A percentile compares a stretch with the other conserved stretches of the same genome.
These are phyloP conservation scores for Drosophila neonasuta DNA, from an alignment of 2,888 invertebrate species.

Conservation along the genomic window DNA sequence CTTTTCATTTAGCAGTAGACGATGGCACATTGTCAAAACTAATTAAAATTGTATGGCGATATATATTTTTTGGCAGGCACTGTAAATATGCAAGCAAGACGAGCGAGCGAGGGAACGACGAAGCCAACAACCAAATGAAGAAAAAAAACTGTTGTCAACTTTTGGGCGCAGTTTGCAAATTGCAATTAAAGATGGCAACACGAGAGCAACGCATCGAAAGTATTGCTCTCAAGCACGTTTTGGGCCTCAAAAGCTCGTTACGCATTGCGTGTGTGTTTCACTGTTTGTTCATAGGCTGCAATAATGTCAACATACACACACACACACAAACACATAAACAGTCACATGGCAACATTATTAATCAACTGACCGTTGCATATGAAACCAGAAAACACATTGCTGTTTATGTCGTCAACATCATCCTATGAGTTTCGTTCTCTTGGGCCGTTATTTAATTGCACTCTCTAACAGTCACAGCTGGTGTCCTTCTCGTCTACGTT, in stretches of 20 bases:
- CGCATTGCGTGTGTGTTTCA: constrained; percentile 44
- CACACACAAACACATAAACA: constrained; percentile 6
- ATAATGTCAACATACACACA: constrained; percentile 47
- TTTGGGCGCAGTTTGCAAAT: constrained; percentile 51
- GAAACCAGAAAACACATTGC: constrained; percentile 12
- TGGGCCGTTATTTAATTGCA: constrained; percentile 49
- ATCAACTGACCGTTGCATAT: constrained; percentile 52
- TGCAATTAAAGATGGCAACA: constrained; percentile 58
- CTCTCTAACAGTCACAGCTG: neutral
- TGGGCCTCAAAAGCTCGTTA: constrained; percentile 49
- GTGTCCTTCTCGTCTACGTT: neutral
- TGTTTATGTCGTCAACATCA: constrained; percentile 32
- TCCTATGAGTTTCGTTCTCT: constrained; percentile 16
- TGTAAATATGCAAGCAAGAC: constrained; percentile 41
- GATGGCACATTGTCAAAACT: constrained; percentile 41
- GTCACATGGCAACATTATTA: constrained; percentile 54
- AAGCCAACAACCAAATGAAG: neutral
- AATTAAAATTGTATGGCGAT: constrained; percentile 57
- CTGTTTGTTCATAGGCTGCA: constrained; percentile 62
- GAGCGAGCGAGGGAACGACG: neutral
- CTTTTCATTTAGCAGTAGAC: constrained; percentile 37
- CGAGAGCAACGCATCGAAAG: constrained; percentile 10
- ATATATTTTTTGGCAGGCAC: constrained; percentile 20
- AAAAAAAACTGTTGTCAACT: constrained; percentile 39
- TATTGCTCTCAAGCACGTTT: constrained; percentile 66